phyloP scores from a whole-genome alignment of 2,797 vertebrate genomes.

The Pempheris klunzingeri region DNA sequence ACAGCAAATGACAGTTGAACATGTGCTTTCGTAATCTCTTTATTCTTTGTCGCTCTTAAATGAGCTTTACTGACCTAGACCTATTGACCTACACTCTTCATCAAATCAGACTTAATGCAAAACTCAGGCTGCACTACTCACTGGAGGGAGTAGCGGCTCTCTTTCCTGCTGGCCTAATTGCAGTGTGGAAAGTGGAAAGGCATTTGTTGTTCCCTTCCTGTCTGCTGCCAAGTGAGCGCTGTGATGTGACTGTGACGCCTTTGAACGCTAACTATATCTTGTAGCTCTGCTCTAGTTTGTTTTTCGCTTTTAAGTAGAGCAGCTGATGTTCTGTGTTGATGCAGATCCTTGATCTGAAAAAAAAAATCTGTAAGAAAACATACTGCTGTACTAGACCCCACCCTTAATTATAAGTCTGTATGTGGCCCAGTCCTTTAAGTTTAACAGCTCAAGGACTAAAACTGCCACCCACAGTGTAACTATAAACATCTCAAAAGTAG shows the following conservation, averaged over 20 bases:
- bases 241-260: conserved; percentile 46
- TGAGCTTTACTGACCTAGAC: conserved; percentile 19
- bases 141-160: conserved; percentile 68
- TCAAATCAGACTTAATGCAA: conserved; percentile 48
- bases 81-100: conserved; percentile 15
- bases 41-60: conserved; percentile 13
- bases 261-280: conserved; percentile 45
- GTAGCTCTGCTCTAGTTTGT: conserved; percentile 31
- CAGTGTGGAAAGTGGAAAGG: conserved; percentile 71
- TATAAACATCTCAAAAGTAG: conserved; percentile 33
- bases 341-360: conserved; percentile 26
- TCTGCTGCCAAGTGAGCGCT: conserved; percentile 53
- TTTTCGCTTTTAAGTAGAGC: conserved; percentile 35
- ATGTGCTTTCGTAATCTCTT: conserved; percentile 34
- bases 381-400: conserved; percentile 47
- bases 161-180: conserved; percentile 77
- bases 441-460: conserved; percentile 29
- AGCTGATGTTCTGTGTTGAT: conserved; percentile 25
- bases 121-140: conserved; percentile 38
- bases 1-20: conserved; percentile 17
- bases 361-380: conserved; percentile 41
- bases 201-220: conserved; percentile 71
- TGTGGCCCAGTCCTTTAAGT: conserved; percentile 45
- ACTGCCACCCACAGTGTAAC: conserved; percentile 55
- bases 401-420: conserved; percentile 71